Evolutionary conservation across 2,113 vertebrate genomes (phyloP), one percentile per base, ranked within the genome.

Genomic region (Orthonyx spaldingii): DNA sequence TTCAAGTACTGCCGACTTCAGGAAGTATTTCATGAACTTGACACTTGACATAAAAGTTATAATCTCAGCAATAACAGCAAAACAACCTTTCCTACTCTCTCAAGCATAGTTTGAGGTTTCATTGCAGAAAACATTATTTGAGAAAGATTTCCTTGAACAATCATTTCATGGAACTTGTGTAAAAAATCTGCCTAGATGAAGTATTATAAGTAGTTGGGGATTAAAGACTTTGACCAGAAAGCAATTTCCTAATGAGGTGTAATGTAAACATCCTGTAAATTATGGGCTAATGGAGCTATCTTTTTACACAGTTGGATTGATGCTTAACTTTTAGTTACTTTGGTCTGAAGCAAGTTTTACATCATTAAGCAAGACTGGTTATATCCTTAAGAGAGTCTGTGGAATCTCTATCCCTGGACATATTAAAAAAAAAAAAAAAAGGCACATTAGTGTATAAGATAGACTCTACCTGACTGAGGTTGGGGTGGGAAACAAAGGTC

Each of bases 141-240:
- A 61, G 41, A 69, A 61, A 22, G 17, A 69, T 64, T 69, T 87
- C 50, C 26, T 78, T 53, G 24, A 90, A 76, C 16, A 82, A 22
- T 8, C 0, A 17, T 87, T 75, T 66, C 11, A 42, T 50, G 28
- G 26, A 77, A 69, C 9, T 41, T 65, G 3, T 0, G 0, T 63
- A 61, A 70, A 81, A 66, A 41, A 16, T 35, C 37, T 52, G 27
- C 12, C 33, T 74, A 52, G 23, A 35, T 44, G 20, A 87, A 87
- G 11, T 44, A 47, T 15, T 55, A 6, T 20, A 63, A 71, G 4
- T 49, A 60, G 8, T 11, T 44, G 16, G 7, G n/a, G 8, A 60
- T 76, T 22, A 52, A 46, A 55, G 9, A 57, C 16, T 56, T 50
- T 30, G 8, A 71, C 5, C 15, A 6, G 81, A 83, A 57, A 78